Conservation (phyloP, 1,140 invertebrate genomes). For the Oncopodura yosiiana region DNA sequence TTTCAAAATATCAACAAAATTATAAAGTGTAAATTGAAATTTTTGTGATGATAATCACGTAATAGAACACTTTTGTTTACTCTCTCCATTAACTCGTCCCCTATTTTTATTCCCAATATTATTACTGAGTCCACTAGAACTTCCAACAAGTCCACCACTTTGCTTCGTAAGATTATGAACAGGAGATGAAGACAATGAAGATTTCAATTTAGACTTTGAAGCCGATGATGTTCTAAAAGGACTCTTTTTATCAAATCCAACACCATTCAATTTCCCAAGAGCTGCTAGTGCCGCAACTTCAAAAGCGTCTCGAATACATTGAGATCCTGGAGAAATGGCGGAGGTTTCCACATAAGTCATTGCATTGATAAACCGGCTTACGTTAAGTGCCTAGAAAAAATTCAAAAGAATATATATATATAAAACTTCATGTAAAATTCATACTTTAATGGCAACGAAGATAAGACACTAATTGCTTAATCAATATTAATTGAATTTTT, state of each 20-base stretch:
- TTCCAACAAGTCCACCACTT: no score
- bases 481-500: slow-evolving; percentile 10
- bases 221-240: background rate
- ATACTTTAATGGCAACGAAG: background rate
- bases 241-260: slow-evolving; percentile 9
- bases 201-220: slow-evolving; percentile 8
- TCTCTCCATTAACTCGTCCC: slow-evolving; percentile 1
- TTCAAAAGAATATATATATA: slow-evolving; percentile 7
- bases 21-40: no score
- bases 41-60: background rate
- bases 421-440: background rate
- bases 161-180: no score
- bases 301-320: slow-evolving; percentile 53
- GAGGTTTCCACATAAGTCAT: slow-evolving; percentile 53
- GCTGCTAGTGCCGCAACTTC: slow-evolving; percentile 55
- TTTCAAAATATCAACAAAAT: no score
- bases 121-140: background rate
- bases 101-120: slow-evolving; percentile 1
- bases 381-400: slow-evolving; percentile 10
- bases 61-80: slow-evolving; percentile 9
- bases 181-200: no score
- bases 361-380: slow-evolving; percentile 2
- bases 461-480: slow-evolving; percentile 4
- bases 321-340: slow-evolving; percentile 46
- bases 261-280: slow-evolving; percentile 48